phyloP scores from a whole-genome alignment of 2,888 invertebrate species.

The Uloborus plumipes region DNA sequence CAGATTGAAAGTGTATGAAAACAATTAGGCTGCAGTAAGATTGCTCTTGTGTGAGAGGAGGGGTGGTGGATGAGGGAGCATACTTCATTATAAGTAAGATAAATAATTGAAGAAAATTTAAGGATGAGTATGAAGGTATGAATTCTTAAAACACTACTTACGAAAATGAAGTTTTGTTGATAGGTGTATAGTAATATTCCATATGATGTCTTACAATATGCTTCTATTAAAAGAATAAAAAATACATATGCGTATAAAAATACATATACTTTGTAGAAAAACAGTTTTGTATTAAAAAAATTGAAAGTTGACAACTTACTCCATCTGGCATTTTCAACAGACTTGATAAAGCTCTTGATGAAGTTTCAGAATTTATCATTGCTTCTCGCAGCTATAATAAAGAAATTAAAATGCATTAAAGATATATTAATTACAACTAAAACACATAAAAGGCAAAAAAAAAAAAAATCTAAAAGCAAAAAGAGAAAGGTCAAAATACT shows the following conservation, averaged over 20 bases:
- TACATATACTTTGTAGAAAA: not conserved
- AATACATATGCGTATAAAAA: conserved; percentile 20
- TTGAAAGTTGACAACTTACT: conserved; percentile 66
- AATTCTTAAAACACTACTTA: conserved; percentile 61
- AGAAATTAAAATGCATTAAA: not conserved
- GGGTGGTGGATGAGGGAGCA: too few relatives aligned
- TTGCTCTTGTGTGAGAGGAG: too few relatives aligned
- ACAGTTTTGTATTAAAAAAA: not conserved
- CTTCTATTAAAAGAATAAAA: conserved; percentile 65
- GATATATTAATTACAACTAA: conserved; percentile 1
- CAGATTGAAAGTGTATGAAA: too few relatives aligned
- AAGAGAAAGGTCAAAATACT: too few relatives aligned
- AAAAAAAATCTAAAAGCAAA: too few relatives aligned
- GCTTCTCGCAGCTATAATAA: conserved; percentile 69
- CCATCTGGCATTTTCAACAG: conserved; percentile 68
- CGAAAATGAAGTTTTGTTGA: conserved; percentile 71
- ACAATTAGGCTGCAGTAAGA: too few relatives aligned
- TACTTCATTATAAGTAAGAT: too few relatives aligned
- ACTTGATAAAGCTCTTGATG: conserved; percentile 66
- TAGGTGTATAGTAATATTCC: conserved; percentile 69
- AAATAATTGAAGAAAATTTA: too few relatives aligned
- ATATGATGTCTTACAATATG: conserved; percentile 69
- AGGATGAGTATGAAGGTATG: too few relatives aligned
- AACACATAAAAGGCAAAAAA: too few relatives aligned
- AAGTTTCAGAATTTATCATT: conserved; percentile 70